phyloP scores from a whole-genome alignment of 2,113 vertebrate species.

The Nipponia nippon region DNA sequence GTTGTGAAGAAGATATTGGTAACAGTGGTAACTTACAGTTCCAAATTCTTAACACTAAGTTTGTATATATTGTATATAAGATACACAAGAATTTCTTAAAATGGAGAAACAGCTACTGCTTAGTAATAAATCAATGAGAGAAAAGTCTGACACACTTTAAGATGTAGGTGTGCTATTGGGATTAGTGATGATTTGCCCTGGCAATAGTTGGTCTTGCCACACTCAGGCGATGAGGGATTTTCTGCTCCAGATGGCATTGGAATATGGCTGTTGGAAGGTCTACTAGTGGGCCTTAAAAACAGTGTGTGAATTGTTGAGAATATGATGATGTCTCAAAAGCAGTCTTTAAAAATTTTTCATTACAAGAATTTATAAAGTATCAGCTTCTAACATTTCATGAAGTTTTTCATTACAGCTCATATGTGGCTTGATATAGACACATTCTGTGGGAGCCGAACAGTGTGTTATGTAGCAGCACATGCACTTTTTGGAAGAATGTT shows the following conservation, averaged over 20 bases:
- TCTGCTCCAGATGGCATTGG: background rate
- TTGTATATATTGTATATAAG: background rate
- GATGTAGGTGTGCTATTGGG: background rate
- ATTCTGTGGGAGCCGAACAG: background rate
- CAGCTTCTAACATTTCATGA: background rate
- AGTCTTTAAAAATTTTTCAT: background rate
- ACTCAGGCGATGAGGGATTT: background rate
- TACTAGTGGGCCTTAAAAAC: background rate
- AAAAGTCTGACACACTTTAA: background rate
- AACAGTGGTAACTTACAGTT: background rate
- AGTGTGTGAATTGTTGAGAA: background rate
- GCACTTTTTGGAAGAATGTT: background rate
- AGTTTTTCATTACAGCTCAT: background rate
- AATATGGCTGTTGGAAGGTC: background rate
- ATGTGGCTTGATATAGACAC: background rate
- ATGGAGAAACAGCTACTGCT: background rate
- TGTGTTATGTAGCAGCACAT: accelerated
- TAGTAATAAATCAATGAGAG: background rate
- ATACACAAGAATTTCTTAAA: background rate
- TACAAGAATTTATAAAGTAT: background rate
- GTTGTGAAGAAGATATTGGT: background rate
- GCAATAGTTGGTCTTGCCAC: background rate
- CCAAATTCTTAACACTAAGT: background rate
- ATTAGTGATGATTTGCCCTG: background rate
- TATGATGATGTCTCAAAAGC: background rate